A percentile compares a stretch with the other conserved stretches of the same genome.
These are phyloP conservation scores for Takifugu rubripes DNA, from an alignment of 2,797 vertebrate genomes.

Conservation along the genomic window DNA sequence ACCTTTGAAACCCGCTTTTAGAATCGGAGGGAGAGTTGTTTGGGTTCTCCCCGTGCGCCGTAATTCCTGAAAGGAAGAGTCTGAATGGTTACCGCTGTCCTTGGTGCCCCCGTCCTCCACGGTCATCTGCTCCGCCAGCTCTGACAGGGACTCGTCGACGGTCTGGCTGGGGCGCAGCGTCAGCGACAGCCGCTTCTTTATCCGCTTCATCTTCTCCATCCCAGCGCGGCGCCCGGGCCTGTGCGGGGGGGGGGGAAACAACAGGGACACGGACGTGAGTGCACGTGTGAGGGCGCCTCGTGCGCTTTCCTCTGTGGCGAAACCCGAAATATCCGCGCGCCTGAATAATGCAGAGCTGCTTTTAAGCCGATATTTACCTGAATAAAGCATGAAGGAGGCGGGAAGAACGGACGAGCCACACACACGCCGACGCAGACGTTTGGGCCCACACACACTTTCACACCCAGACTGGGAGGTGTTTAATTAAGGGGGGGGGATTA, in stretches of 20 bases:
- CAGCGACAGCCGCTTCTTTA: slow-evolving; percentile 94
- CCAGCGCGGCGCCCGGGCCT: slow-evolving; percentile 42
- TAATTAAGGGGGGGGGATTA: slow-evolving; percentile 33
- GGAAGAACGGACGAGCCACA: slow-evolving; percentile 59
- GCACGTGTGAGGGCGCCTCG: background rate
- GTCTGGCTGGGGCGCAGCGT: slow-evolving; percentile 95
- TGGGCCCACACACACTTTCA: slow-evolving; percentile 23
- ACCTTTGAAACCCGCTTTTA: no score
- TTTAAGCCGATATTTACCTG: slow-evolving; percentile 74
- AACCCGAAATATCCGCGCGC: slow-evolving; percentile 48
- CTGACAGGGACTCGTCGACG: slow-evolving; percentile 94
- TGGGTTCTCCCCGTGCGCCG: no score
- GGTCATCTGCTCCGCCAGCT: slow-evolving; percentile 98
- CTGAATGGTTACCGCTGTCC: slow-evolving; percentile 79
- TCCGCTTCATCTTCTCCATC: slow-evolving; percentile 95
- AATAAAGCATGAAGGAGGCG: slow-evolving; percentile 51
- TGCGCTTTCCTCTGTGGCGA: background rate
- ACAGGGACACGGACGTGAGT: slow-evolving; percentile 13
- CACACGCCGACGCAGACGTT: slow-evolving; percentile 35
- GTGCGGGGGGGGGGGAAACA: background rate
- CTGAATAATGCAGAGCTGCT: slow-evolving; percentile 67
- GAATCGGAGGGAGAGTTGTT: no score
- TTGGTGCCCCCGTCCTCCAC: slow-evolving; percentile 95
- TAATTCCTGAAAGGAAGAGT: no score
- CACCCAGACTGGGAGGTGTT: slow-evolving; percentile 15